Evolutionary conservation across 2,797 vertebrate genomes (phyloP), one percentile per base, ranked within the genome.

Genomic region (Tapera naevia): DNA sequence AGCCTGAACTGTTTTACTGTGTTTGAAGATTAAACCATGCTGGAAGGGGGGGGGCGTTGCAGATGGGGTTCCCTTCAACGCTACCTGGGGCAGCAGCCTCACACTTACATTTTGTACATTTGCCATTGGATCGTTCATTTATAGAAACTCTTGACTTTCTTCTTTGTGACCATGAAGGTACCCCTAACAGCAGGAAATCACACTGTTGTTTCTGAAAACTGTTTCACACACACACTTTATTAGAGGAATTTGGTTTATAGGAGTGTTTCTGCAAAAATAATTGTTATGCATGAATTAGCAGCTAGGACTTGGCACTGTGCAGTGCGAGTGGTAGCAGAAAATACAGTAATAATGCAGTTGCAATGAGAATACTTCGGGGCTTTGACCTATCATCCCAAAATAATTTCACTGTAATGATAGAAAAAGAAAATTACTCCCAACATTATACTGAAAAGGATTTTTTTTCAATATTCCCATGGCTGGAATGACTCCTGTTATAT

Each of bases 381-480:
- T 95, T 96, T 97, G 95, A 96, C 97, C 96, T 97, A 45, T 93
- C 93, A 73, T 95, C 93, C 95, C 90, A 74, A 96, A 96, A 95
- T 96, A 88, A 96, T 96, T 96, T 85, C 66, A 91, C 81, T 43
- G 6, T 28, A 54, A 89, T 85, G 41, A 75, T 65, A 83, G 93
- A 92, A 94, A 93, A 96, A 79, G 95, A 93, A 94, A 95, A 97
- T 96, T 80, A 71, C 91, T 97, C 89, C 82, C 91, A 89, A 54
- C 37, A 39, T 95, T 92, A 86, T 56, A 81, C 82, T 58, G 61
- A 75, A 86, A 90, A 82, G 74, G 83, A 45, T 78, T 66, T 73
- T 91, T 78, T 88, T 86, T 27, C 87, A 67, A 9, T 83, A 96
- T 94, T 96, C 92, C 95, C 95, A 88, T 83, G 39, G 71, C 87